Conservation (phyloP, 2,888 invertebrate genomes). For the Sussaba pulchella region DNA sequence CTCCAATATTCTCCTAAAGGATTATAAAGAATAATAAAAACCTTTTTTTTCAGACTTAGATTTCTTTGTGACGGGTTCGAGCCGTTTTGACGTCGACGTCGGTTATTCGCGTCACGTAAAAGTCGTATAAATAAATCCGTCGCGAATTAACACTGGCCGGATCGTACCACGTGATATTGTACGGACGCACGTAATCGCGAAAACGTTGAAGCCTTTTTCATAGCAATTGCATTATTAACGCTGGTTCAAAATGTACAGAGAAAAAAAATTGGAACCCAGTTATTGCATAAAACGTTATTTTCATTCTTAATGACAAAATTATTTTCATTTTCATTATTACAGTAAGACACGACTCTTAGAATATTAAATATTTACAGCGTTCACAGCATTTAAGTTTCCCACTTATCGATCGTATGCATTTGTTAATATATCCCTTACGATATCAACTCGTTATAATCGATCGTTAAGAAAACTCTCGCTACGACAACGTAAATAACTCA, state of each 20-base stretch:
- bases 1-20: no score
- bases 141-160: constrained; percentile 13
- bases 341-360: no score
- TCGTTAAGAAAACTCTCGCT: constrained; percentile 37
- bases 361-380: no score
- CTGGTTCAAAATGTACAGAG: no score
- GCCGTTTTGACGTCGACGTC: not conserved
- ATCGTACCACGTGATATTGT: constrained; percentile 23
- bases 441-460: constrained; percentile 36
- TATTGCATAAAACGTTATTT: no score
- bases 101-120: constrained; percentile 31
- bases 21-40: not conserved
- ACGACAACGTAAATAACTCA: constrained; percentile 14
- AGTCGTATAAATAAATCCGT: constrained; percentile 43
- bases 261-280: no score
- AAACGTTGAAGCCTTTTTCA: not conserved
- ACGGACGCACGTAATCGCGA: not conserved
- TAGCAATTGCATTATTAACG: no score
- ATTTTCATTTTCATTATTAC: no score
- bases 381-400: no score
- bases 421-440: not conserved
- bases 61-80: constrained; percentile 13
- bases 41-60: not conserved
- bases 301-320: no score
- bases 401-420: no score